phyloP scores from a whole-genome alignment of 2,113 vertebrate species.

The Cygnus buccinator region DNA sequence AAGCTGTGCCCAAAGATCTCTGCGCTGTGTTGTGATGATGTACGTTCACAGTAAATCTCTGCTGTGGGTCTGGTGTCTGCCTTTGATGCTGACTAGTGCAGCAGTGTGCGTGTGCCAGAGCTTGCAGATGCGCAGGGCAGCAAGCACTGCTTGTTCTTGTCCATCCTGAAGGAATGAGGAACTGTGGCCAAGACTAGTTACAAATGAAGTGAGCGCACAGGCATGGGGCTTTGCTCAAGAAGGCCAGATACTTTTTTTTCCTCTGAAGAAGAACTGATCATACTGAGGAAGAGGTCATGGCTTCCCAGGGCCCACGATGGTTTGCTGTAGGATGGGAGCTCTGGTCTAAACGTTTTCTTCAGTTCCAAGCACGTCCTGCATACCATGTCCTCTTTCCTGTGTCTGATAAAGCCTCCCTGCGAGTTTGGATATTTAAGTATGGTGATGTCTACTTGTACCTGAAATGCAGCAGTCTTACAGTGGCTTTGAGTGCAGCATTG shows the following conservation, averaged over 20 bases:
- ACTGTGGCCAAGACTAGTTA: background rate
- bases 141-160: rapidly evolving
- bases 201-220: background rate
- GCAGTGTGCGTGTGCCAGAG: background rate
- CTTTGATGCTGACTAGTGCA: background rate
- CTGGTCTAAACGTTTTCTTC: too few relatives aligned
- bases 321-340: background rate
- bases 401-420: background rate
- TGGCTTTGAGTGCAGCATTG: background rate
- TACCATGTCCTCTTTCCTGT: background rate
- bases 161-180: background rate
- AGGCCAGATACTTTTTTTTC: background rate
- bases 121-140: background rate
- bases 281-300: background rate
- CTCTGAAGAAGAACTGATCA: background rate
- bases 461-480: background rate
- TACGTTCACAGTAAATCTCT: constrained; percentile 62
- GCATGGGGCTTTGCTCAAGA: background rate
- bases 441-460: background rate
- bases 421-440: background rate
- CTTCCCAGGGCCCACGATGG: background rate
- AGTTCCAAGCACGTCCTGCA: background rate
- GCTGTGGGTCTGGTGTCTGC: constrained; percentile 22
- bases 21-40: constrained; percentile 19
- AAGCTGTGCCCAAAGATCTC: constrained; percentile 71